Conservation (phyloP, 2,888 invertebrate species). For the Drosophila siamana region DNA sequence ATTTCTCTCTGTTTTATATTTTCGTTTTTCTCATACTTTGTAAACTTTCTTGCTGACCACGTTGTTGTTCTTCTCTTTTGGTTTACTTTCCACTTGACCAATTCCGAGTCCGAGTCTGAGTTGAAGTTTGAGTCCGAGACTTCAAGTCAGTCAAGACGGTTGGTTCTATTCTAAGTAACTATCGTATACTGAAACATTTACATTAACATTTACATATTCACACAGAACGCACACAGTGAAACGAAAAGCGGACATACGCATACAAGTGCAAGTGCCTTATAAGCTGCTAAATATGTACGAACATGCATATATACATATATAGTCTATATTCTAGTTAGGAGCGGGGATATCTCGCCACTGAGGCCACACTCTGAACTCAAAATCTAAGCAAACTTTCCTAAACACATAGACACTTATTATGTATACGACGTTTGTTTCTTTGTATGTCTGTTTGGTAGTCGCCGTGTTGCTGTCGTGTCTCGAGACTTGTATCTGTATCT, state of each 20-base stretch:
- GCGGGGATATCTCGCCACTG: constrained; percentile 23
- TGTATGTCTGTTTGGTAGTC: constrained; percentile 29
- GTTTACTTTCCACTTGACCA: constrained; percentile 81
- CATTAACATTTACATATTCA: constrained; percentile 65
- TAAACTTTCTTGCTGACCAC: constrained; percentile 57
- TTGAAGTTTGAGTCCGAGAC: constrained; percentile 10
- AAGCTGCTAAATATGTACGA: constrained; percentile 5
- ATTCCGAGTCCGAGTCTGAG: constrained; percentile 67
- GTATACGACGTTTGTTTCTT: constrained; percentile 16
- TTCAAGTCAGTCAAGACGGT: constrained; percentile 49
- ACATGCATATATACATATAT: neutral
- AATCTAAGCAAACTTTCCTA: constrained; percentile 66
- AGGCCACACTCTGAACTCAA: constrained; percentile 27
- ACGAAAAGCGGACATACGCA: constrained; percentile 75
- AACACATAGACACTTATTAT: constrained; percentile 25
- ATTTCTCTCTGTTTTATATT: neutral
- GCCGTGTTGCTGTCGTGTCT: constrained; percentile 54
- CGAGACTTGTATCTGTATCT: constrained; percentile 39
- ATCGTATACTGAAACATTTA: constrained; percentile 5
- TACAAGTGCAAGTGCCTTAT: constrained; percentile 67
- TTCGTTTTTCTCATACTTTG: constrained; percentile 46
- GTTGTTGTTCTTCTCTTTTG: constrained; percentile 57
- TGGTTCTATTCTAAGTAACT: constrained; percentile 68
- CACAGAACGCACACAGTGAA: constrained; percentile 67
- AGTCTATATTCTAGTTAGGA: constrained; percentile 4